Conservation (phyloP, 2,888 invertebrate species). For the Chloromyia formosa region DNA sequence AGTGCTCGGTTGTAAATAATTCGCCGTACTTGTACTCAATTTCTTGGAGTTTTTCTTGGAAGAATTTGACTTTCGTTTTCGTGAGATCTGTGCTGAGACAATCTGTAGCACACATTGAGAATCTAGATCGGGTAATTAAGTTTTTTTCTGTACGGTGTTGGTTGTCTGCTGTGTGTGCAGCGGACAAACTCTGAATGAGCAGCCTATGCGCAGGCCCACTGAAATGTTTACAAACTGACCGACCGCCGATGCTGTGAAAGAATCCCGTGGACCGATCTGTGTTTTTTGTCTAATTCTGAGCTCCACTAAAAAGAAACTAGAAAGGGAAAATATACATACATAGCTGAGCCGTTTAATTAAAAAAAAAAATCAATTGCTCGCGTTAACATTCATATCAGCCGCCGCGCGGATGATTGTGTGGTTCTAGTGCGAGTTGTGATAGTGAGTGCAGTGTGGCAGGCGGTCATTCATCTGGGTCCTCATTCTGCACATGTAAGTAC, state of each 20-base stretch:
- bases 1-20: slow-evolving; percentile 33
- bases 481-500: too few species aligned
- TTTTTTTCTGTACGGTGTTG: too few species aligned
- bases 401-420: background rate
- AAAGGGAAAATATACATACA: too few species aligned
- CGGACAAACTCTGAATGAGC: background rate
- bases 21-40: too few species aligned
- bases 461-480: too few species aligned
- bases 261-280: too few species aligned
- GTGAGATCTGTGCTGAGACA: background rate
- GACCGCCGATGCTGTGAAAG: background rate
- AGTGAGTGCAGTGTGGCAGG: too few species aligned
- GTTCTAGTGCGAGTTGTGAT: too few species aligned
- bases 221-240: slow-evolving; percentile 36
- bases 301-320: too few species aligned
- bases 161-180: background rate
- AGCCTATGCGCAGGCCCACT: slow-evolving; percentile 10
- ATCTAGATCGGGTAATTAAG: background rate
- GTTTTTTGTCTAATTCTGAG: too few species aligned
- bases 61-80: background rate
- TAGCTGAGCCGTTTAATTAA: too few species aligned
- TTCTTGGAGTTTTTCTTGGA: background rate
- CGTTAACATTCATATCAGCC: background rate
- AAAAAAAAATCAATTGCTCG: too few species aligned
- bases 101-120: background rate